phyloP scores from a whole-genome alignment of 2,797 vertebrate genomes.

The Acanthurus lineatus region DNA sequence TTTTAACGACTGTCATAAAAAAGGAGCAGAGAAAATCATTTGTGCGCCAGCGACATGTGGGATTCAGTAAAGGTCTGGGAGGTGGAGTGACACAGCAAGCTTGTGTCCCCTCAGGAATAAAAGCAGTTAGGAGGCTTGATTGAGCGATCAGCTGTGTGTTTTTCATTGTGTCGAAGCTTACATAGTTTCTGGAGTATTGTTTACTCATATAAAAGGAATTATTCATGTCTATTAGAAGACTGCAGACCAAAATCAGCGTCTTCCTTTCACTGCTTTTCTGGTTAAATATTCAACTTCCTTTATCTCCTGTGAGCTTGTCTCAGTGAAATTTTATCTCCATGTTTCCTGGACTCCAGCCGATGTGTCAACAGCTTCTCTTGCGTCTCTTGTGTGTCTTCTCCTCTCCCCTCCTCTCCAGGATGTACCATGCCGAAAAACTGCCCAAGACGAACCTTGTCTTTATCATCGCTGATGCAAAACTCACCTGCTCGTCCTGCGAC shows the following conservation, averaged over 20 bases:
- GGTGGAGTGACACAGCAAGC: slow-evolving; percentile 55
- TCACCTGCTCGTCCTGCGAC: slow-evolving; percentile 88
- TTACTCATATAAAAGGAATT: slow-evolving; percentile 9
- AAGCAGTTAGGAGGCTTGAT: slow-evolving; percentile 27
- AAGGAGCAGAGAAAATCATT: slow-evolving; percentile 78
- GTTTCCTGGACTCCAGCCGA: slow-evolving; percentile 61
- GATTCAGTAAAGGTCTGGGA: slow-evolving; percentile 52
- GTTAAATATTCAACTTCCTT: slow-evolving; percentile 36
- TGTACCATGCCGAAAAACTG: slow-evolving; percentile 95
- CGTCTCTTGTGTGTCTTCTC: slow-evolving; percentile 52
- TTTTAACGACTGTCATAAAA: slow-evolving; percentile 81
- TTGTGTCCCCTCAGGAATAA: slow-evolving; percentile 34
- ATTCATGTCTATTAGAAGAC: neutral
- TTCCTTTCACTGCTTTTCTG: slow-evolving; percentile 38
- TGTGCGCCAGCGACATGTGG: slow-evolving; percentile 68
- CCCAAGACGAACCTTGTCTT: slow-evolving; percentile 96
- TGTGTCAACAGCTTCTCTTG: slow-evolving; percentile 58
- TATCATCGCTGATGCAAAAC: slow-evolving; percentile 92
- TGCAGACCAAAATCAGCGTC: neutral
- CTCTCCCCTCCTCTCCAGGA: slow-evolving; percentile 78
- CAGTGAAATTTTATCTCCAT: slow-evolving; percentile 49
- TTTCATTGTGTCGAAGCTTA: slow-evolving; percentile 39
- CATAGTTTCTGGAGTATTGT: slow-evolving; percentile 20
- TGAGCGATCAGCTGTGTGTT: slow-evolving; percentile 11
- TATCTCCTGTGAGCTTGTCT: slow-evolving; percentile 31